These are phyloP conservation scores for Plemyria rubiginata DNA, from an alignment of 2,888 invertebrate species.

Conservation along the genomic window DNA sequence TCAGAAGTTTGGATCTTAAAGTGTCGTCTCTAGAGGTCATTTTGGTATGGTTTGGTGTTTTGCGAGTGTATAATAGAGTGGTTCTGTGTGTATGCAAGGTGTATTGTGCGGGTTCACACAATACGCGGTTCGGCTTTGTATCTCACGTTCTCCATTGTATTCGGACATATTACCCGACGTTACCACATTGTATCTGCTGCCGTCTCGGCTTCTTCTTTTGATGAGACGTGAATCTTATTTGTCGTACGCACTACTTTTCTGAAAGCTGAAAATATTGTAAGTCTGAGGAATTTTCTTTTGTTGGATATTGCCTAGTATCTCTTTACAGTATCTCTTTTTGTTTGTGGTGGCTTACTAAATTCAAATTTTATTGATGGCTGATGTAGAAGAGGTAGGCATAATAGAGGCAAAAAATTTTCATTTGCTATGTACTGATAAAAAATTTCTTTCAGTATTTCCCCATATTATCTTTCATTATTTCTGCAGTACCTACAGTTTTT, in stretches of 20 bases:
- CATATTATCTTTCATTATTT: too few species aligned
- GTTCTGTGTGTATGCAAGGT: conserved; percentile 73
- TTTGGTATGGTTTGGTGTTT: conserved; percentile 60
- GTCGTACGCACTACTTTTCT: conserved; percentile 54
- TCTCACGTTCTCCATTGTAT: conserved; percentile 78
- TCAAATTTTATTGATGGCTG: too few species aligned
- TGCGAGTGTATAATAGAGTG: conserved; percentile 52
- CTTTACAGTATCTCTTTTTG: background rate
- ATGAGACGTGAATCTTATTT: conserved; percentile 72
- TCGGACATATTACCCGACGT: conserved; percentile 82
- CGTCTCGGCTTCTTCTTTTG: conserved; percentile 76
- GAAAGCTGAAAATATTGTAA: conserved; percentile 20
- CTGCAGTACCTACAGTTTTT: too few species aligned
- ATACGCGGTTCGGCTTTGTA: conserved; percentile 79
- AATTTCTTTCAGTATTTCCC: too few species aligned
- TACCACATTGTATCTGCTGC: conserved; percentile 76
- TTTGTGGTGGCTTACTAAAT: background rate
- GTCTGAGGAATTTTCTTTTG: conserved; percentile 22
- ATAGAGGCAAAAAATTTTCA: too few species aligned
- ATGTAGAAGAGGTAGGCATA: too few species aligned
- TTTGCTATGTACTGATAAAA: too few species aligned
- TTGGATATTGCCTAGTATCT: background rate
- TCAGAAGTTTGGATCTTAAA: conserved; percentile 41
- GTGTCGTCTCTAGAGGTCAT: conserved; percentile 50
- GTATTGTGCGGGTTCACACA: conserved; percentile 81